These are phyloP conservation scores for Caenorhabditis afra DNA, from an alignment of 2,888 invertebrate species.

Conservation along the genomic window DNA sequence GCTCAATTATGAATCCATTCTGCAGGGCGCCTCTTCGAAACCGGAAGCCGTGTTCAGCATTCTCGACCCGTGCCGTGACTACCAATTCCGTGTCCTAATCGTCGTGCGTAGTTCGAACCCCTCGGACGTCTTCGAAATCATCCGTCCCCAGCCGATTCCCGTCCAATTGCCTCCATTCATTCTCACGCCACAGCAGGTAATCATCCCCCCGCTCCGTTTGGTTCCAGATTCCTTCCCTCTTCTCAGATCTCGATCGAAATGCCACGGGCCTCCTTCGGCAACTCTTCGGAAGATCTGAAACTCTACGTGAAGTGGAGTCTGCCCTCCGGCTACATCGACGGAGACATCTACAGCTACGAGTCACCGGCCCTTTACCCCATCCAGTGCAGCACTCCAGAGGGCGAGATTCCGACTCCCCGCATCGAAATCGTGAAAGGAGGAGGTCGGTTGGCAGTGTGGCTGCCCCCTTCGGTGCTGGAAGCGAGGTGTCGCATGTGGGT, in stretches of 20 bases:
- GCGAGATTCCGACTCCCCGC: conserved; percentile 55
- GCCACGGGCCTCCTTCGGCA: conserved; percentile 28
- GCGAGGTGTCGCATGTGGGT: conserved; percentile 75
- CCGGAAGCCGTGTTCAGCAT: conserved; percentile 76
- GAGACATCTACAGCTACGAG: conserved; percentile 77
- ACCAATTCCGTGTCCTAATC: conserved; percentile 75
- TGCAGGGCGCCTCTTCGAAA: conserved; percentile 76
- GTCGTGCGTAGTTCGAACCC: conserved; percentile 73
- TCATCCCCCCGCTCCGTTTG: no score
- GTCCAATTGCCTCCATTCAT: conserved; percentile 73
- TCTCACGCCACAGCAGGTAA: conserved; percentile 67
- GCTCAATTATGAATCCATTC: not conserved
- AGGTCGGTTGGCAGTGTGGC: conserved; percentile 70
- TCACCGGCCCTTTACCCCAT: conserved; percentile 76
- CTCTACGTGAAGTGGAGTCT: conserved; percentile 63
- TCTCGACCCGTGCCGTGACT: conserved; percentile 77
- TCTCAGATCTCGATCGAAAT: conserved; percentile 50
- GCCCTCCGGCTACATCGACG: conserved; percentile 72
- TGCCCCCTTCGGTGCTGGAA: conserved; percentile 74
- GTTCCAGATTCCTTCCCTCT: no score
- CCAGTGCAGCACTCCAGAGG: conserved; percentile 75
- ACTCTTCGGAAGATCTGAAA: conserved; percentile 39
- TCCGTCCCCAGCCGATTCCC: conserved; percentile 73
- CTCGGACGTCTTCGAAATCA: conserved; percentile 63
- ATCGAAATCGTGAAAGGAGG: conserved; percentile 75